Evolutionary conservation across 2,113 vertebrate genomes (phyloP), one percentile per base, ranked within the genome.

Genomic region (Tenrec ecaudatus): DNA sequence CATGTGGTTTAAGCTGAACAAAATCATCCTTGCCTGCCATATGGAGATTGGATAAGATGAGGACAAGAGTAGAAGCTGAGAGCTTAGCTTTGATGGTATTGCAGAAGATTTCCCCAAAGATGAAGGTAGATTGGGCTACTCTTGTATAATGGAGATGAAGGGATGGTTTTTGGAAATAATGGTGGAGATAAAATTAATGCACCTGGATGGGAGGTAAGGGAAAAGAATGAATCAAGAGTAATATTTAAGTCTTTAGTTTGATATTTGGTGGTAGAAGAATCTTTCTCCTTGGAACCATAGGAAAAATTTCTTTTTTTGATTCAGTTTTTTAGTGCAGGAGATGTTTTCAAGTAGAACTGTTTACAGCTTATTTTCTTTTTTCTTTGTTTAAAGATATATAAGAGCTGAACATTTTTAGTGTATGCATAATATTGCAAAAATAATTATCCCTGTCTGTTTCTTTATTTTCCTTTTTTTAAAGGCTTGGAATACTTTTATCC

Each of bases 161-260:
- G 94, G 47, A 73, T 86, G 22, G 95, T 20, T 92, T 80, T 95
- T 84, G 57, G 58, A 68, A 73, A 57, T 92, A 40, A 7, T 84
- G 86, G 89, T 86, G 17, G 38, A 94, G 66, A 27, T 91, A 82
- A 90, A 92, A 79, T 16, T 86, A 43, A 62, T 85, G 43, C 23
- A 87, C 33, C 69, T 76, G 88, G 64, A 76, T 93, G 43, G 31
- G 68, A 93, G 36, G 16, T 83, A 77, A 82, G 38, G 62, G 64
- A 89, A 94, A 95, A 93, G 62, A 22, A 87, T 25, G 27, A 38
- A 85, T 89, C 25, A 86, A 85, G 15, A 6, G 3, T 43, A 16
- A 36, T 82, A 78, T 2, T 79, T 69, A 68, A 4, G 20, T 43
- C 82, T 94, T 96, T 86, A n/a, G 6, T 86, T 95, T 96, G 62